These are phyloP conservation scores for Drosophila navojoa DNA, from an alignment of 1,140 invertebrate genomes.

Conservation along the genomic window DNA sequence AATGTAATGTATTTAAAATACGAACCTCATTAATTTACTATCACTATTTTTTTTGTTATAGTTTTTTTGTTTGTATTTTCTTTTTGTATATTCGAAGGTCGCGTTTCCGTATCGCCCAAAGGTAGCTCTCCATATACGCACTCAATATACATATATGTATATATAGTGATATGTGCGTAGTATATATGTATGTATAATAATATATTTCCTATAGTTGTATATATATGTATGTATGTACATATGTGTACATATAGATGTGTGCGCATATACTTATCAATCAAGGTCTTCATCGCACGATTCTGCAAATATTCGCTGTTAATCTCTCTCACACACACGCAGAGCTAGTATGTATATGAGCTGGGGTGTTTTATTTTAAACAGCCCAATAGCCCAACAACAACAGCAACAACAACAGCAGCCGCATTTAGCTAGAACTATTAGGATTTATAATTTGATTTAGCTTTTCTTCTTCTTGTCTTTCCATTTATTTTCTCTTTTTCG, in stretches of 20 bases:
- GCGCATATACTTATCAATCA: slow-evolving; percentile 61
- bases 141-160: slow-evolving; percentile 1
- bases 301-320: slow-evolving; percentile 60
- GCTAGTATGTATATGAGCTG: not conserved
- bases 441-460: slow-evolving; percentile 19
- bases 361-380: slow-evolving; percentile 20
- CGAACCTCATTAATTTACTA: slow-evolving; percentile 62
- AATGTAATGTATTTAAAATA: slow-evolving; percentile 59
- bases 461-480: slow-evolving; percentile 4
- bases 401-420: not conserved
- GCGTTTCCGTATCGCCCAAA: slow-evolving; percentile 26
- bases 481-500: slow-evolving; percentile 35
- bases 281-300: slow-evolving; percentile 70
- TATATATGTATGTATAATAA: too few species aligned
- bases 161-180: too few species aligned
- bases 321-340: slow-evolving; percentile 31
- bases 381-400: not conserved
- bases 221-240: too few species aligned
- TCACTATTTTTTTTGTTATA: slow-evolving; percentile 41
- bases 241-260: too few species aligned
- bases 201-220: not conserved
- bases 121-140: not conserved
- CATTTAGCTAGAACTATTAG: slow-evolving; percentile 5
- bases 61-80: not conserved
- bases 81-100: slow-evolving; percentile 32